Conservation (phyloP, 2,888 invertebrate genomes). For the Andrena flavipes region DNA sequence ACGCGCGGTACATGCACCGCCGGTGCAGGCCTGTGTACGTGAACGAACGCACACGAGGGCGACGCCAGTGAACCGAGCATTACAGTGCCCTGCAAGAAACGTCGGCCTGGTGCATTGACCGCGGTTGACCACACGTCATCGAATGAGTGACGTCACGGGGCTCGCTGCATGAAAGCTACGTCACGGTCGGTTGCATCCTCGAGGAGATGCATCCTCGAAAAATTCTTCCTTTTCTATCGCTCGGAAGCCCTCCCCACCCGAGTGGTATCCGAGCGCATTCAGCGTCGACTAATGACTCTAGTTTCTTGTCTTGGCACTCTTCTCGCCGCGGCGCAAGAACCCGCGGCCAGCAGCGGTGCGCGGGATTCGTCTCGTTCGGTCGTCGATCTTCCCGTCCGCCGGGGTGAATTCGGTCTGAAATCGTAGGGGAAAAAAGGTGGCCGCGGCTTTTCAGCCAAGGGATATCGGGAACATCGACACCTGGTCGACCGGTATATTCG, state of each 20-base stretch:
- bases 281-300: constrained; percentile 2
- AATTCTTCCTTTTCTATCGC: constrained; percentile 33
- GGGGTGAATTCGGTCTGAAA: background rate
- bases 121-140: constrained; percentile 85
- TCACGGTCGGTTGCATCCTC: constrained; percentile 74
- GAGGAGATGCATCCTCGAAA: constrained; percentile 60
- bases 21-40: constrained; percentile 63
- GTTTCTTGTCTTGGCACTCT: constrained; percentile 11
- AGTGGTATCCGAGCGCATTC: background rate
- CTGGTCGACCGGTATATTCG: background rate
- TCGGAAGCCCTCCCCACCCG: background rate
- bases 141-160: constrained; percentile 83
- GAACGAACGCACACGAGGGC: constrained; percentile 69
- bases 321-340: background rate
- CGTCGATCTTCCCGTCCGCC: background rate
- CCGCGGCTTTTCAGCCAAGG: too few relatives aligned
- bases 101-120: constrained; percentile 84
- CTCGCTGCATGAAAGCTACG: constrained; percentile 74
- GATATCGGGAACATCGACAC: constrained; percentile 10
- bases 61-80: constrained; percentile 77
- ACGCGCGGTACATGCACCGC: constrained; percentile 72
- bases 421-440: too few relatives aligned
- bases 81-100: constrained; percentile 80
- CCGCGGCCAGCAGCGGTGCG: too few relatives aligned
- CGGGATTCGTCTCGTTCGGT: too few relatives aligned